Evolutionary conservation across 2,888 invertebrate genomes (phyloP).

Genomic region (Operophtera brumata): DNA sequence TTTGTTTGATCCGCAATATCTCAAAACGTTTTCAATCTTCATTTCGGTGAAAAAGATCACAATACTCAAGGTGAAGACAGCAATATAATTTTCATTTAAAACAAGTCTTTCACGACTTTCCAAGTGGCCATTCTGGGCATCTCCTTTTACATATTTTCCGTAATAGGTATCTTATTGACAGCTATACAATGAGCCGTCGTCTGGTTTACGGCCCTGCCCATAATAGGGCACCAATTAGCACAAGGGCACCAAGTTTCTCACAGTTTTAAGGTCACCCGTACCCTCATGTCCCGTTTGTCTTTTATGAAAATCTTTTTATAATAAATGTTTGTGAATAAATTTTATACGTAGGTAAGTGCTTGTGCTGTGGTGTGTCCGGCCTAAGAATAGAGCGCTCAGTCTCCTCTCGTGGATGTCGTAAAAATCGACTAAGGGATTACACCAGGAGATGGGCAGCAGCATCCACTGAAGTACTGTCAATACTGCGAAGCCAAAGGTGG

Average conservation of each 20-base stretch:
- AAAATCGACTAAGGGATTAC: no score
- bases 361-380: no score
- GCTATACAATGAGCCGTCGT: conserved; percentile 1
- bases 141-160: background rate
- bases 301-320: conserved; percentile 2
- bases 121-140: no score
- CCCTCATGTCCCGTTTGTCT: background rate
- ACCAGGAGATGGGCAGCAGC: background rate
- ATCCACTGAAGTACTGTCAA: background rate
- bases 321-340: no score
- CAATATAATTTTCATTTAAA: background rate
- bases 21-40: background rate
- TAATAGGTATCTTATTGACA: conserved; percentile 4
- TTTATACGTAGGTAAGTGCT: no score
- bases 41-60: conserved; percentile 7
- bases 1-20: conserved; percentile 16
- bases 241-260: no score
- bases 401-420: no score
- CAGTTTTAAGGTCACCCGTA: conserved; percentile 18
- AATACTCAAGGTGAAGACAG: background rate
- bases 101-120: no score
- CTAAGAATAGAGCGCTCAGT: no score
- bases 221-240: conserved; percentile 15
- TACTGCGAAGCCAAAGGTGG: no score
- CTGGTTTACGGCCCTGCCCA: conserved; percentile 17